Base-by-base conservation (phyloP, 2,888 invertebrate species). In the Apodemia hepburni region DNA sequence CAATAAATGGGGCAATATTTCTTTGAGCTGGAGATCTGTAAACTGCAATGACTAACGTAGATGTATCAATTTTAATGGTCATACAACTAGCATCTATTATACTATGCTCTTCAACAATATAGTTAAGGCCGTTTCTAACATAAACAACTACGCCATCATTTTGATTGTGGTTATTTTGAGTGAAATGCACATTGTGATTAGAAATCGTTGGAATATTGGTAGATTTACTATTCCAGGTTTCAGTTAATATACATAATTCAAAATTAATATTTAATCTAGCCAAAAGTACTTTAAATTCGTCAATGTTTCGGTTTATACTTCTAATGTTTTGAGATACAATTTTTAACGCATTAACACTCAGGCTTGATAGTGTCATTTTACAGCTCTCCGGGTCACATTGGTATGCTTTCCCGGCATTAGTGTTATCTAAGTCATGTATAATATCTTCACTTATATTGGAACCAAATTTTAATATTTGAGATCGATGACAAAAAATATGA, bases 191-290 rank as follows among this genome's bases (percentile, higher is more conserved):
- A 6, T 17, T 27, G 42, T 59, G 61, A 27, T 60, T 27, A 5
- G 18, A 12, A 7, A 63, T 12, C 7, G 6, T 35, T 6, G 57
- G 63, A 9, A 57, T 15, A 22, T 42, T 54, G 17, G 17, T 15
- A 12, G 15, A 7, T 27, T 35, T 33, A 17, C 47, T 11, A 8
- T 45, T 59, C 64, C 62, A 64, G 47, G 59, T 61, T 72, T 70
- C 68, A 65, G 68, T 61, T 67, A 70, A 35, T 70, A 75, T n/a
- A 68, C 49, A 49, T 70, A 49, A 17, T 70, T 57, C 60, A 71
- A 70, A 61, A 66, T 67, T 68, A 68, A 62, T 18, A 3, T 58
- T 69, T 27, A 64, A 61, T 61, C 63, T 64, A 9, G 66, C 63
- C 60, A 72, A 68, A 8, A 70, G 69, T 15, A 68, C 65, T 51